A percentile compares a stretch with the other conserved stretches of the same genome.
These are phyloP conservation scores for Oceanodroma tethys DNA, from an alignment of 2,113 vertebrate genomes.

Conservation along the genomic window DNA sequence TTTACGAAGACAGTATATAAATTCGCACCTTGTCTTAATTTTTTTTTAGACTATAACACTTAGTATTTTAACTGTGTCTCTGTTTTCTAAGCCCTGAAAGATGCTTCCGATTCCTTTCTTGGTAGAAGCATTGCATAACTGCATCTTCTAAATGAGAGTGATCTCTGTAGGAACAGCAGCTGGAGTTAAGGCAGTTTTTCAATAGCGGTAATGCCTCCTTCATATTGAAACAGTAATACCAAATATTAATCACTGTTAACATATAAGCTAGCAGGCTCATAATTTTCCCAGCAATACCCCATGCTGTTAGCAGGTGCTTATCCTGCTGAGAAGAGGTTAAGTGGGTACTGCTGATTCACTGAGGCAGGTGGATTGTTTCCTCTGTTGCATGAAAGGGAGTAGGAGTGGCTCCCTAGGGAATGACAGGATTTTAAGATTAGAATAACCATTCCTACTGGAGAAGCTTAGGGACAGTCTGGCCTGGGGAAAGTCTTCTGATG, in stretches of 20 bases:
- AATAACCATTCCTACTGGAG: neutral
- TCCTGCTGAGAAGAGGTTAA: constrained; percentile 65
- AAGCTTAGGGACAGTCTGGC: neutral
- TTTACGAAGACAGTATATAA: accelerated
- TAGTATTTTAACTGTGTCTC: neutral
- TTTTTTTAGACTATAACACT: neutral
- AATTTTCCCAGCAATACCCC: constrained; percentile 45
- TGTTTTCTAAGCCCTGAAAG: neutral
- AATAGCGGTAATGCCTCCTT: constrained; percentile 24
- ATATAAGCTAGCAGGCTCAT: constrained; percentile 27
- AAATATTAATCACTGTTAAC: constrained; percentile 71
- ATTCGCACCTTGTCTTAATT: neutral
- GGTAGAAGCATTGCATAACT: neutral
- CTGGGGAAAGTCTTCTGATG: neutral
- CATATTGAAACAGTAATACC: constrained; percentile 55
- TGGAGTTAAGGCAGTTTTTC: constrained; percentile 31
- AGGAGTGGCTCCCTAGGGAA: constrained; percentile 19
- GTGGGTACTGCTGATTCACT: constrained; percentile 54
- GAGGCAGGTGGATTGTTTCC: constrained; percentile 52
- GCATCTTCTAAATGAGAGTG: neutral
- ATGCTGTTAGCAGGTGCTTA: constrained; percentile 58
- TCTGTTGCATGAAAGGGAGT: neutral
- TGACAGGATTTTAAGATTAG: neutral
- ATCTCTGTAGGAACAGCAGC: constrained; percentile 30
- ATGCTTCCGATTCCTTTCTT: neutral